Percentiles rank a stretch among this genome's conserved stretches.
phyloP scores from a whole-genome alignment of 2,797 vertebrate genomes.

The Tenualosa ilisha region DNA sequence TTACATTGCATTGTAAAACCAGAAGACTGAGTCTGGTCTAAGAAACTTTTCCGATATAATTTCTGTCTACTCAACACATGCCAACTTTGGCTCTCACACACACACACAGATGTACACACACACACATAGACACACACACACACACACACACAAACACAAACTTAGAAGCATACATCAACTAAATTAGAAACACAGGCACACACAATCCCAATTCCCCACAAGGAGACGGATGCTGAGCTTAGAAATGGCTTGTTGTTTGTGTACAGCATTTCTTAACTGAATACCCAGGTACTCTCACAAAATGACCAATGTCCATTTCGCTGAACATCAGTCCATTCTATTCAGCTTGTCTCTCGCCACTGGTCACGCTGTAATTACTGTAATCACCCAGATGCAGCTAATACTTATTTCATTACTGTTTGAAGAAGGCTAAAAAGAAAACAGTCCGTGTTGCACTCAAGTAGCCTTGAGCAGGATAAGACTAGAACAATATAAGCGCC shows the following conservation, averaged over 20 bases:
- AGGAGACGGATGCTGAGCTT: neutral
- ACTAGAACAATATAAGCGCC: neutral
- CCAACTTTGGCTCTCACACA: neutral
- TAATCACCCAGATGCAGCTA: constrained; percentile 71
- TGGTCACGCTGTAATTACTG: constrained; percentile 68
- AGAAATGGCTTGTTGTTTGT: neutral
- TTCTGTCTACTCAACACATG: neutral
- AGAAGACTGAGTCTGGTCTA: neutral
- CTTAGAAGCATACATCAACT: neutral
- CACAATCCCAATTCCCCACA: neutral
- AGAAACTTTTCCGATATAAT: neutral
- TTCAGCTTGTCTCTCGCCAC: neutral
- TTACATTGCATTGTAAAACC: constrained; percentile 3
- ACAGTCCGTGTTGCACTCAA: neutral
- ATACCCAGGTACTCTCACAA: neutral
- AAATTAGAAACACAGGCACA: neutral
- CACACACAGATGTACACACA: neutral
- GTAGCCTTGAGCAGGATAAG: neutral
- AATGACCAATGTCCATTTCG: constrained; percentile 34
- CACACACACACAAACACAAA: neutral
- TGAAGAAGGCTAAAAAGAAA: constrained; percentile 44
- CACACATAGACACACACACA: neutral
- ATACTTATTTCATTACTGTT: constrained; percentile 71
- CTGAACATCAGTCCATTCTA: neutral
- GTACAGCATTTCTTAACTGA: neutral